Percentiles rank a stretch among this genome's conserved stretches.
These are phyloP conservation scores for Gobiocypris rarus DNA, from an alignment of 2,113 vertebrate species.

Conservation along the genomic window DNA sequence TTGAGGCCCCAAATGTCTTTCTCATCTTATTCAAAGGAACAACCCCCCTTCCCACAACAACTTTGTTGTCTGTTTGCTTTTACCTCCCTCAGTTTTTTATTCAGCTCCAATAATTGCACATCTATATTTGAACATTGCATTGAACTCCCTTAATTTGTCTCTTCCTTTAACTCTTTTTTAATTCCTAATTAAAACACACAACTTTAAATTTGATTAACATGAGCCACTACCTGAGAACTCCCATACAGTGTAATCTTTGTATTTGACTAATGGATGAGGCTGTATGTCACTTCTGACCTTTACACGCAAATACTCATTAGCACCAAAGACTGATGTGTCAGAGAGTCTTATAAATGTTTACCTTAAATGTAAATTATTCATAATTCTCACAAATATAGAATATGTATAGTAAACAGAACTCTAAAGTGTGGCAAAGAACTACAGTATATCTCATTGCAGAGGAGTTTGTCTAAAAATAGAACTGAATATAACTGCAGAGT, in stretches of 20 bases:
- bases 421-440: slow-evolving; percentile 3
- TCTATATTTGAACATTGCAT: slow-evolving; percentile 11
- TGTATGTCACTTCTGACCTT: slow-evolving; percentile 23
- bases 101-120: slow-evolving; percentile 21
- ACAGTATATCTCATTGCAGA: background rate
- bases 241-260: background rate
- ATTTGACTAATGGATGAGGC: background rate
- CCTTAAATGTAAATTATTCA: slow-evolving; percentile 20
- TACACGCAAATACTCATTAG: slow-evolving; percentile 11
- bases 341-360: slow-evolving; percentile 5
- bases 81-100: slow-evolving; percentile 7
- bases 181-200: background rate
- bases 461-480: slow-evolving; percentile 28
- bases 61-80: too few species aligned
- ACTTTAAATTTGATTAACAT: background rate
- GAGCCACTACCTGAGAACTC: background rate
- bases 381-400: slow-evolving; percentile 6
- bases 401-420: background rate
- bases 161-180: slow-evolving; percentile 5
- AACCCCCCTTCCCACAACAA: too few species aligned
- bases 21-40: background rate
- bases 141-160: background rate
- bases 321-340: slow-evolving; percentile 15
- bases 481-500: background rate
- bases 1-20: background rate